Base-by-base conservation (phyloP, 30 jellyfish, hydroid and myxozoan species). In the Aurelia sp. region DNA sequence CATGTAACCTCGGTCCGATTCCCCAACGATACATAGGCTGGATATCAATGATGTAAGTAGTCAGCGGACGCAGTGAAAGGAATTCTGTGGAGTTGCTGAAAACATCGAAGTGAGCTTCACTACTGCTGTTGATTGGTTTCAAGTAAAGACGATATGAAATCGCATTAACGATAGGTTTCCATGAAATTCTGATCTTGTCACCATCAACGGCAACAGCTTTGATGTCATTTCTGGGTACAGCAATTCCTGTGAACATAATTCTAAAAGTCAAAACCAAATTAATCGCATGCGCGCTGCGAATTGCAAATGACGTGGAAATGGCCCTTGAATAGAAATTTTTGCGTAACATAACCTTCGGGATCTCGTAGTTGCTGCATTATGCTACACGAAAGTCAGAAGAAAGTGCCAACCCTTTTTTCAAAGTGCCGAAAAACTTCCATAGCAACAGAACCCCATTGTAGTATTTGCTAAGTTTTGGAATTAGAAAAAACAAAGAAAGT, bases 11-110 rank as follows among this genome's bases (percentile, higher is more conserved):
- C 35, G 96, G 79, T 48, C 89, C 89, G 37, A 57, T 11, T 13
- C 96, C 96, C 89, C 86, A 75, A 11, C 64, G 27, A 70, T 53
- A 74, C 11, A 84, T 68, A n/a, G 89, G 86, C 21, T 51, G 85
- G 4, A 86, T 64, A 50, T 76, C 73, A 55, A 86, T 69, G 41
- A 69, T 12, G 68, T 86, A 86, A 16, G 21, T 30, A 22, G 96
- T 65, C 22, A 71, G 37, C 47, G 87, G 96, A 33, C 19, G 57
- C 41, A 86, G 48, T 10, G 83, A 40, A 15, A 40, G 66, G 11
- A 86, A 62, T 20, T 41, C 82, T 0, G 90, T 60, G 27, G 89
- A 59, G 23, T 70, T 86, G 30, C 21, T 16, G 22, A 13, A 10
- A 3, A 58, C 79, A 51, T 68, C 84, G 16, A 75, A 9, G 18